Conservation (phyloP, 2,888 invertebrate genomes). For the Caenorhabditis angaria region DNA sequence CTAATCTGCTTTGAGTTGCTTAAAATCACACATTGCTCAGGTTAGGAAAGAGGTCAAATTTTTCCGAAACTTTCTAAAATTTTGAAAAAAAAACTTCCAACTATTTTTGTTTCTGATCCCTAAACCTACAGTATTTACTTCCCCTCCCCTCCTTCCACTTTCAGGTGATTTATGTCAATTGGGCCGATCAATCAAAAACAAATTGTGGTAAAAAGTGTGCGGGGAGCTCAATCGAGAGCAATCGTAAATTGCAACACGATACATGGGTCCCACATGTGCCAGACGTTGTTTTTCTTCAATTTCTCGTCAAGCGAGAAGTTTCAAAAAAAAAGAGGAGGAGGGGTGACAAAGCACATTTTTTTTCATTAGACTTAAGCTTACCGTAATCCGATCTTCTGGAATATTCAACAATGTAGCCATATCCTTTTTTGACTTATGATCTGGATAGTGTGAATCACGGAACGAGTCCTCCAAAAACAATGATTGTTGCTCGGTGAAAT, state of each 20-base stretch:
- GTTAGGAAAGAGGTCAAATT: too few species aligned
- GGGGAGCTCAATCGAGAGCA: not conserved
- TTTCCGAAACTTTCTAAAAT: too few species aligned
- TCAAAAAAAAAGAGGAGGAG: not conserved
- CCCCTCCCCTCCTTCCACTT: too few species aligned
- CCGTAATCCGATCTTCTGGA: constrained; percentile 66
- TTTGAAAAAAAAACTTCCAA: too few species aligned
- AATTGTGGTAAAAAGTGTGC: too few species aligned
- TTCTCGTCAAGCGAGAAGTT: too few species aligned
- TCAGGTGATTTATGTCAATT: too few species aligned
- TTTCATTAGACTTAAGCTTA: constrained; percentile 25
- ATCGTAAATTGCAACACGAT: constrained; percentile 49
- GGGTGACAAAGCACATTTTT: not conserved
- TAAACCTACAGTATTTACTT: too few species aligned
- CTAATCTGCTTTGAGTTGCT: too few species aligned
- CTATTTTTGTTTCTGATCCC: too few species aligned
- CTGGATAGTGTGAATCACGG: constrained; percentile 64
- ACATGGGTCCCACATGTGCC: constrained; percentile 37
- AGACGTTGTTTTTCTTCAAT: not conserved
- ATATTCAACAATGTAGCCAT: constrained; percentile 57
- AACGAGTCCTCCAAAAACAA: constrained; percentile 61
- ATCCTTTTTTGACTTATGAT: constrained; percentile 58
- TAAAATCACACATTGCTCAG: too few species aligned
- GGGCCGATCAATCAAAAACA: too few species aligned
- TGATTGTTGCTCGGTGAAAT: constrained; percentile 65